Evolutionary conservation across 2,797 vertebrate species (phyloP).

Genomic region (Meriones psammophilus): DNA sequence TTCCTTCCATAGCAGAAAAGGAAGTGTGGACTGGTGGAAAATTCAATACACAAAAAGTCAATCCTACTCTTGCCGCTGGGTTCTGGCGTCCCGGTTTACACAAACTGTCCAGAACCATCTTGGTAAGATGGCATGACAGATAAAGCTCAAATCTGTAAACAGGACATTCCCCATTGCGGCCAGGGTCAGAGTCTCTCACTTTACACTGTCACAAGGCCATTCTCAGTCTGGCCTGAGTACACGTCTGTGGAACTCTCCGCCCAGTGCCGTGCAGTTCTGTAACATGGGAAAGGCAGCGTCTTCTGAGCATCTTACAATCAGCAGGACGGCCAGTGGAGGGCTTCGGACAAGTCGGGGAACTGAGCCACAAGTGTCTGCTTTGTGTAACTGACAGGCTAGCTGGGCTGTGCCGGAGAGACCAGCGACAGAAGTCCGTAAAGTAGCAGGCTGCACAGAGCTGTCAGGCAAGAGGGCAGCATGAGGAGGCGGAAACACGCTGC

Average conservation of each 20-base stretch:
- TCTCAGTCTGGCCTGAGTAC: neutral
- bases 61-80: conserved; percentile 70
- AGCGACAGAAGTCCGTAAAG: neutral
- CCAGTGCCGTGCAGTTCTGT: accelerated
- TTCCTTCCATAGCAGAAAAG: conserved; percentile 3
- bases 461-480: neutral
- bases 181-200: neutral
- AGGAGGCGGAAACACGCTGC: neutral
- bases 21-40: conserved; percentile 27
- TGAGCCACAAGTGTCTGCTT: neutral
- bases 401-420: neutral
- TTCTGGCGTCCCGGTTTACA: neutral
- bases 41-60: conserved; percentile 65
- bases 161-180: neutral
- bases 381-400: neutral
- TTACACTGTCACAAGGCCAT: accelerated
- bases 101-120: neutral
- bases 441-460: neutral
- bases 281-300: neutral
- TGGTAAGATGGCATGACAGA: neutral
- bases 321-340: neutral
- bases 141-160: conserved; percentile 7
- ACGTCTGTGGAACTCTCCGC: neutral
- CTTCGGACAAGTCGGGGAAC: neutral
- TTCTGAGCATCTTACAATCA: neutral